phyloP scores from a whole-genome alignment of 2,113 vertebrate species.

The Oostethus manadensis region DNA sequence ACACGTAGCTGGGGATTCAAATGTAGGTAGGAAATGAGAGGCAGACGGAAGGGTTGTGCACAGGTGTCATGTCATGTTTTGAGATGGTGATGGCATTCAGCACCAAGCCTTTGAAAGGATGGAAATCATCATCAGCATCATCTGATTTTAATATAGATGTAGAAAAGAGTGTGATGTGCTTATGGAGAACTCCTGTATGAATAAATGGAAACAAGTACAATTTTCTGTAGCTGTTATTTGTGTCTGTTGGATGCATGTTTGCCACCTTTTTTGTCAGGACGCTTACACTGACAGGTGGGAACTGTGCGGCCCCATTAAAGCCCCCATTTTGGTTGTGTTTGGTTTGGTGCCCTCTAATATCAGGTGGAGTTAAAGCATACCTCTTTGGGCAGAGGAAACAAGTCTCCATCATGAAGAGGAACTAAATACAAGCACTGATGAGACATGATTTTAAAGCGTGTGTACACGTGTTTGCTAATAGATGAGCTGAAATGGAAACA shows the following conservation, averaged over 20 bases:
- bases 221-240: too few species aligned
- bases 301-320: not conserved
- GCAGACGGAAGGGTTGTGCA: not conserved
- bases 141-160: not conserved
- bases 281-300: not conserved
- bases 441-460: conserved; percentile 2
- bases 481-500: conserved; percentile 7
- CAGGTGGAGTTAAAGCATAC: not conserved
- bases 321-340: not conserved
- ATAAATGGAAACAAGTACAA: too few species aligned
- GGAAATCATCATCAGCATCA: not conserved
- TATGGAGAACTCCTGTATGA: too few species aligned
- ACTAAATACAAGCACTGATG: not conserved
- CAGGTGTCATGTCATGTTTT: not conserved
- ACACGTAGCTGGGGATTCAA: conserved; percentile 51
- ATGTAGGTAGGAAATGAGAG: conserved; percentile 68
- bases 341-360: not conserved
- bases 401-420: too few species aligned
- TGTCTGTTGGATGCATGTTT: too few species aligned
- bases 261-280: too few species aligned
- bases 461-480: conserved; percentile 2
- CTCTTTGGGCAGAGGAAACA: not conserved
- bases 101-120: not conserved
- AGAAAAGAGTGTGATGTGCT: too few species aligned
- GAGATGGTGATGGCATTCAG: too few species aligned